Conservation (phyloP, 2,888 invertebrate genomes). For the Drosophila trichaetosa region DNA sequence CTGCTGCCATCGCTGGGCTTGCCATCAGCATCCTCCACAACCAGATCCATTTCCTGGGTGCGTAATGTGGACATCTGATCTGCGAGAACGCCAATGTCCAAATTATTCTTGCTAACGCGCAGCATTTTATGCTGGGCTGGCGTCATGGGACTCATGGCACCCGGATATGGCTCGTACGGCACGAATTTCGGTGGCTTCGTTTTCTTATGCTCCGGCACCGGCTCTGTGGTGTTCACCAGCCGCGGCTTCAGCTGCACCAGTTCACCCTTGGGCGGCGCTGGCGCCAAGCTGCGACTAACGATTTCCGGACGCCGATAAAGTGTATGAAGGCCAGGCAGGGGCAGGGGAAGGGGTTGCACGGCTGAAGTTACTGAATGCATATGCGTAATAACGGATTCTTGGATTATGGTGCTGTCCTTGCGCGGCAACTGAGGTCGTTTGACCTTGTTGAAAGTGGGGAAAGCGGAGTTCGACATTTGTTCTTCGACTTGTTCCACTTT, state of each 20-base stretch:
- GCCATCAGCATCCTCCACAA: slow-evolving; percentile 77
- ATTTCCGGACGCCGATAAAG: slow-evolving; percentile 78
- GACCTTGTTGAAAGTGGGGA: slow-evolving; percentile 20
- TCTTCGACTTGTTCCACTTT: slow-evolving; percentile 65
- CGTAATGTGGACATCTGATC: slow-evolving; percentile 90
- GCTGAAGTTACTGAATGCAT: slow-evolving; percentile 42
- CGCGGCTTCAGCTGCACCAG: slow-evolving; percentile 88
- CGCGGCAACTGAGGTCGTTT: slow-evolving; percentile 64
- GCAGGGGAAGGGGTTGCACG: slow-evolving; percentile 46
- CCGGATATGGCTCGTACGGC: slow-evolving; percentile 95
- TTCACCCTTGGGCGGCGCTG: slow-evolving; percentile 86
- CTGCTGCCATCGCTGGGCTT: slow-evolving; percentile 67
- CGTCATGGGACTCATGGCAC: slow-evolving; percentile 91
- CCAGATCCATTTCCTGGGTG: slow-evolving; percentile 87
- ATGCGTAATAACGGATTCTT: slow-evolving; percentile 64
- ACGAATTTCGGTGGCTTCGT: slow-evolving; percentile 91
- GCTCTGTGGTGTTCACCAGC: slow-evolving; percentile 85
- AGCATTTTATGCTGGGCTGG: slow-evolving; percentile 84
- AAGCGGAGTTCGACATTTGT: background rate
- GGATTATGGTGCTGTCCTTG: slow-evolving; percentile 68
- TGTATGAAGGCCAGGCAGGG: slow-evolving; percentile 79
- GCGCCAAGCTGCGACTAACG: slow-evolving; percentile 82
- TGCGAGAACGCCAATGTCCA: slow-evolving; percentile 89
- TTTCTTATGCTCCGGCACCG: slow-evolving; percentile 78
- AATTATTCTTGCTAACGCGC: slow-evolving; percentile 86